Evolutionary conservation across 2,888 invertebrate species (phyloP).

Genomic region (Zonitis immaculata): DNA sequence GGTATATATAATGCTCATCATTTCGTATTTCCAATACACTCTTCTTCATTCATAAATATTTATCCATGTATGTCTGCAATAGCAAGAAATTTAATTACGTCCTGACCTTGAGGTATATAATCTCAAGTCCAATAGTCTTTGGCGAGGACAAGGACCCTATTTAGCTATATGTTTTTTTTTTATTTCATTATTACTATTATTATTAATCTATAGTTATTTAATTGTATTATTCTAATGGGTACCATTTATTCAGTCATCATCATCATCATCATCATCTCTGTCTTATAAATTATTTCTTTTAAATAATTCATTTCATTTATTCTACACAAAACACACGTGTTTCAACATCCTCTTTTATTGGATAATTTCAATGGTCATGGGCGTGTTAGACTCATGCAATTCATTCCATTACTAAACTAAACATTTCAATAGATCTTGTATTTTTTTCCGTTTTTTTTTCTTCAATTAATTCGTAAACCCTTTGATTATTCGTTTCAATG

Average conservation of each 20-base stretch:
- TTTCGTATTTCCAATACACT: slow-evolving; percentile 23
- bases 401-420: background rate
- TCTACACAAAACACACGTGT: slow-evolving; percentile 4
- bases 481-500: too few relatives aligned
- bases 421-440: background rate
- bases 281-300: background rate
- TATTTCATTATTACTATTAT: background rate
- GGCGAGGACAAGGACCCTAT: slow-evolving; percentile 32
- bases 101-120: slow-evolving; percentile 26
- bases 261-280: too few relatives aligned
- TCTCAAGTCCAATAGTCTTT: slow-evolving; percentile 30
- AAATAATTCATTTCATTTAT: background rate
- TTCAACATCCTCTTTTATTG: slow-evolving; percentile 23
- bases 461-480: too few relatives aligned
- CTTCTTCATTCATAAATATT: slow-evolving; percentile 31
- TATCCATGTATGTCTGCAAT: slow-evolving; percentile 27
- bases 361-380: slow-evolving; percentile 20
- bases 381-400: slow-evolving; percentile 8
- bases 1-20: slow-evolving; percentile 2
- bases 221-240: slow-evolving; percentile 17
- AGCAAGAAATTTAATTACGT: slow-evolving; percentile 31
- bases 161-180: slow-evolving; percentile 7
- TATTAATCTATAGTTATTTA: slow-evolving; percentile 26
- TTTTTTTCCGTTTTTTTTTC: too few relatives aligned
- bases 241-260: background rate